Conservation (phyloP, 2,113 vertebrate genomes). For the Zosterops hypoxanthus region DNA sequence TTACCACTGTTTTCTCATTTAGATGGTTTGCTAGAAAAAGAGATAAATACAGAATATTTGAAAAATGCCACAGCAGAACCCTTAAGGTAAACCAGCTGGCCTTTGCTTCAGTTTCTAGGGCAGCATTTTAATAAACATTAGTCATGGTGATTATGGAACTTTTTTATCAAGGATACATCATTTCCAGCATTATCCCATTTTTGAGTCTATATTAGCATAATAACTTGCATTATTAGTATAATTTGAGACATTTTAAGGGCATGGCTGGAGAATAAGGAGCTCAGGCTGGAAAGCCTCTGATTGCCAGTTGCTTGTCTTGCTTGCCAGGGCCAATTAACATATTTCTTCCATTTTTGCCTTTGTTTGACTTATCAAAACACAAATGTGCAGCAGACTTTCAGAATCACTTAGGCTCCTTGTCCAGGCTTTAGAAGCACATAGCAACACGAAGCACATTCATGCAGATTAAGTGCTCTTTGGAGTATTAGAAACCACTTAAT, state of each 20-base stretch:
- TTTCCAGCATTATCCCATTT: conserved; percentile 35
- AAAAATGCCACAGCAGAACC: conserved; percentile 43
- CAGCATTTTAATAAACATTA: conserved; percentile 63
- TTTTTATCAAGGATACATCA: conserved; percentile 65
- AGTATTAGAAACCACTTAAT: conserved; percentile 60
- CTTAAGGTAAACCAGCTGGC: conserved; percentile 52
- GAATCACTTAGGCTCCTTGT: conserved; percentile 27
- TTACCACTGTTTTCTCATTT: conserved; percentile 29
- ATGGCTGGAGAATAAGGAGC: conserved; percentile 34
- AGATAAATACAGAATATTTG: conserved; percentile 50
- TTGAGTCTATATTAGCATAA: conserved; percentile 46
- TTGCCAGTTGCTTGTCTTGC: not conserved
- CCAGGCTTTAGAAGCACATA: conserved; percentile 31
- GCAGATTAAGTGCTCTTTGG: conserved; percentile 64
- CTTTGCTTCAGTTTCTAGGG: conserved; percentile 55
- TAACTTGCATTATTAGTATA: conserved; percentile 48
- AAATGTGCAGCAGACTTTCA: conserved; percentile 26
- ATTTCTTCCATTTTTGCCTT: conserved; percentile 29
- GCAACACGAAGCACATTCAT: conserved; percentile 50
- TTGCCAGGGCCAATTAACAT: conserved; percentile 47
- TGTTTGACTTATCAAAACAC: conserved; percentile 56
- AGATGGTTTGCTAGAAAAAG: conserved; percentile 38
- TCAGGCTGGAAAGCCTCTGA: not conserved
- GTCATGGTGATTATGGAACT: conserved; percentile 50
- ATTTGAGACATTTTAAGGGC: conserved; percentile 57